Evolutionary conservation across 2,797 vertebrate species (phyloP), one percentile per base, ranked within the genome.

Genomic region (Glossophaga mutica): DNA sequence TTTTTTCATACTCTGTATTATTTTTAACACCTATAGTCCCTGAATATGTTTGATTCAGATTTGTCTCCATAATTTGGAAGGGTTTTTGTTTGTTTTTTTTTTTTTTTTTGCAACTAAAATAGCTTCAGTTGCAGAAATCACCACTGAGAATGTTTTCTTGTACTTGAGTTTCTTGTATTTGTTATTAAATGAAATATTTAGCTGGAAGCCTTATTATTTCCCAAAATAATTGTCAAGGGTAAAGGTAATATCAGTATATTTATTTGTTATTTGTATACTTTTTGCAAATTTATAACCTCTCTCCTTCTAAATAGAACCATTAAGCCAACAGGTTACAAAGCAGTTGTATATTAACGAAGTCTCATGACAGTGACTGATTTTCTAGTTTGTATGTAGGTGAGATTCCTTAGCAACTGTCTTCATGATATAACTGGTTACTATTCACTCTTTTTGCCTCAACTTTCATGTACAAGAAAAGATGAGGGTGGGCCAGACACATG

Each of bases 1-100:
- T 98, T 98, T 97, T 98, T 98, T 92, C 90, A 96, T 85, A 94
- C 59, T 84, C 84, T 50, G 6, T 98, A 86, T 98, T 97, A 97
- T 98, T 98, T 96, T 98, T 98, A 98, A 98, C 98, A 98, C 97
- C 91, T 98, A 89, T 44, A 81, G 65, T 97, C 94, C 94, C 97
- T 98, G 87, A 89, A 87, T 96, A 96, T 96, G 83, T 96, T 3
- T 95, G 91, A 84, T 96, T 91, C 87, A 95, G 42, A 68, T 97
- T 93, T 97, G 92, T 79, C 76, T 90, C 87, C 57, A 11, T 96
- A 94, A 98, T 98, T 98, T 95, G 79, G 91, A 97, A 88, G 90
- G 59, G 81, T 92, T 95, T 91, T 91, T 86, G 68, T n/a, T n/a
- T n/a, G n/a, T 39, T 39, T 39, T 39, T 39, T 39, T 39, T 39